phyloP scores from a whole-genome alignment of 2,888 invertebrate species.

The Nudaria mundana region DNA sequence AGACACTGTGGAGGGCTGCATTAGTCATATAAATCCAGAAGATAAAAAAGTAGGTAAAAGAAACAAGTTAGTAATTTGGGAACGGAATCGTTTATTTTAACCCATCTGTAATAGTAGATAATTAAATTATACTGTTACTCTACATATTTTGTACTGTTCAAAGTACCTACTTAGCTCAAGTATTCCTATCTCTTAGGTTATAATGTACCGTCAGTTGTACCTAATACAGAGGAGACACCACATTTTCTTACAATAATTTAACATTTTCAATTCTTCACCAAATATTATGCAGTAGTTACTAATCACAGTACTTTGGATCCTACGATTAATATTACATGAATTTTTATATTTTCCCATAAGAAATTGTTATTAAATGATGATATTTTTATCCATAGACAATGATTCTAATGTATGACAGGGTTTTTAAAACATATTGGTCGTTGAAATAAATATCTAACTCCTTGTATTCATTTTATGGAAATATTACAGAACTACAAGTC shows the following conservation, averaged over 20 bases:
- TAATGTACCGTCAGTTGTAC: constrained; percentile 66
- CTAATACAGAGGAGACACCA: constrained; percentile 50
- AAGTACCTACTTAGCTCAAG: constrained; percentile 77
- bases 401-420: constrained; percentile 36
- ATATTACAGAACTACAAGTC: constrained; percentile 16
- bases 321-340: constrained; percentile 55
- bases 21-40: no score
- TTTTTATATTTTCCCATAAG: constrained; percentile 15
- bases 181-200: constrained; percentile 67
- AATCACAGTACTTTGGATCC: constrained; percentile 73
- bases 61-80: constrained; percentile 65
- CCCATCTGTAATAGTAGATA: constrained; percentile 77
- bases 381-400: constrained; percentile 19
- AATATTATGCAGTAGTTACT: constrained; percentile 61
- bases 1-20: no score
- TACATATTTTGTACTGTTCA: constrained; percentile 78
- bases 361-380: constrained; percentile 12
- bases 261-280: constrained; percentile 51
- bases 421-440: constrained; percentile 28
- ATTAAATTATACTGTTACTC: constrained; percentile 76
- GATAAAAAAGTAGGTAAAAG: constrained; percentile 22
- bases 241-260: constrained; percentile 34
- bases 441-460: constrained; percentile 25
- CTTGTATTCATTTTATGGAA: no score
- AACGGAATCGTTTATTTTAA: constrained; percentile 80